Conservation (phyloP, 2,888 invertebrate species). For the Nymphalis urticae region DNA sequence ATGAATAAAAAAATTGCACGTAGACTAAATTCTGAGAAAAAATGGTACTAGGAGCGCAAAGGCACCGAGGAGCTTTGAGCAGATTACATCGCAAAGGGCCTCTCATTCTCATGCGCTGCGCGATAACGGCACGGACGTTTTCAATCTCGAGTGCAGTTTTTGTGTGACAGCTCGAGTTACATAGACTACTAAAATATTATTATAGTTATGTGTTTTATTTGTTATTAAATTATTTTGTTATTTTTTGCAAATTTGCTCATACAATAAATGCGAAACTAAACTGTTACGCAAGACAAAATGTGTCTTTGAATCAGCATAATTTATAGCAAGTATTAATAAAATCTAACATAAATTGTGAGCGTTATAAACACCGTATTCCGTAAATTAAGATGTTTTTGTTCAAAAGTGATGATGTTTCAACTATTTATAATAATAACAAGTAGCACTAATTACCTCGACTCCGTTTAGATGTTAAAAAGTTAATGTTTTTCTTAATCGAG, state of each 20-base stretch:
- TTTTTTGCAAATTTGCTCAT: slow-evolving; percentile 10
- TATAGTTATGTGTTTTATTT: slow-evolving; percentile 7
- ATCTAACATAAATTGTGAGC: not conserved
- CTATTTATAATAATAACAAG: too few relatives aligned
- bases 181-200: slow-evolving; percentile 4
- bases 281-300: slow-evolving; percentile 1
- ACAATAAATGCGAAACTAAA: not conserved
- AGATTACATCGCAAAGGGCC: slow-evolving; percentile 66
- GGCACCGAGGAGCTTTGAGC: slow-evolving; percentile 51
- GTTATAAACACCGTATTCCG: not conserved
- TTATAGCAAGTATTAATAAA: not conserved
- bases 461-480: too few relatives aligned
- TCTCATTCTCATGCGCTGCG: slow-evolving; percentile 58
- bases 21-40: slow-evolving; percentile 46
- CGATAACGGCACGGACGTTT: slow-evolving; percentile 55
- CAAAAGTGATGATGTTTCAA: too few relatives aligned
- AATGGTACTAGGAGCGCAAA: slow-evolving; percentile 53
- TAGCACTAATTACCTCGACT: too few relatives aligned
- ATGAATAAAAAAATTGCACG: slow-evolving; percentile 30
- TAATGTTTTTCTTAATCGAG: too few relatives aligned
- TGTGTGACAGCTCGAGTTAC: slow-evolving; percentile 37
- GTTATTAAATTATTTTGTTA: not conserved
- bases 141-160: slow-evolving; percentile 49
- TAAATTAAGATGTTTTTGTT: not conserved
- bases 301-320: slow-evolving; percentile 2